Conservation (phyloP, 1,140 invertebrate species). For the Brachystomella parvula region DNA sequence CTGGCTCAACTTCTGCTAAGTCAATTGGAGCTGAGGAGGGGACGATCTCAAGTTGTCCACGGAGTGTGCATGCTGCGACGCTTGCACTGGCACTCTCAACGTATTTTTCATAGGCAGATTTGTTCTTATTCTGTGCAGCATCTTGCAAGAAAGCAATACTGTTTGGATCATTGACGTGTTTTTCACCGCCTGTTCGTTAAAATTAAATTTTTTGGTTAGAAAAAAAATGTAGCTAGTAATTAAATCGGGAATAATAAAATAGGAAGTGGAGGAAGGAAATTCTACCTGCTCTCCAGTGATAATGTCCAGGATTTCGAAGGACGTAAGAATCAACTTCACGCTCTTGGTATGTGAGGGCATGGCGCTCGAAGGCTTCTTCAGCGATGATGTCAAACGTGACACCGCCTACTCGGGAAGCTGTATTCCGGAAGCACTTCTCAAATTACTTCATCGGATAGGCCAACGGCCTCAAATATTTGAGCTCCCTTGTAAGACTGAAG, state of each 20-base stretch:
- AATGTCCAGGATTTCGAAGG: slow-evolving; percentile 86
- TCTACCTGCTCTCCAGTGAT: slow-evolving; percentile 25
- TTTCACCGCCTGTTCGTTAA: slow-evolving; percentile 95
- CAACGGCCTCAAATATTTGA: slow-evolving; percentile 98
- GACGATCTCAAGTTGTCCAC: slow-evolving; percentile 83
- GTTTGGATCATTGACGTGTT: slow-evolving; percentile 92
- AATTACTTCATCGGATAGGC: slow-evolving; percentile 84
- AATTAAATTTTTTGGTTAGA: too few species aligned
- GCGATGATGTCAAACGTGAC: slow-evolving; percentile 82
- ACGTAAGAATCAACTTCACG: slow-evolving; percentile 61
- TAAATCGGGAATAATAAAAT: background rate
- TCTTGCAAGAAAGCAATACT: slow-evolving; percentile 91
- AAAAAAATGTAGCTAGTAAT: background rate
- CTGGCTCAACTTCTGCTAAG: slow-evolving; percentile 81
- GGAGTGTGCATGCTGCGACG: slow-evolving; percentile 76
- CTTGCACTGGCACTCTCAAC: slow-evolving; percentile 78
- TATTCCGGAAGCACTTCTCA: slow-evolving; percentile 91
- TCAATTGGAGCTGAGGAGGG: slow-evolving; percentile 67
- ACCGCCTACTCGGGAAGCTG: slow-evolving; percentile 89
- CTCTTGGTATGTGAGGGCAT: slow-evolving; percentile 67
- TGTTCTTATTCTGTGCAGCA: slow-evolving; percentile 72
- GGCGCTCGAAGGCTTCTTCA: slow-evolving; percentile 75
- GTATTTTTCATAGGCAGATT: slow-evolving; percentile 77
- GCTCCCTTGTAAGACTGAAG: slow-evolving; percentile 99
- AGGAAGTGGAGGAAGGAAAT: background rate